Conservation (phyloP, 2,888 invertebrate species). For the Chrysolina americana region DNA sequence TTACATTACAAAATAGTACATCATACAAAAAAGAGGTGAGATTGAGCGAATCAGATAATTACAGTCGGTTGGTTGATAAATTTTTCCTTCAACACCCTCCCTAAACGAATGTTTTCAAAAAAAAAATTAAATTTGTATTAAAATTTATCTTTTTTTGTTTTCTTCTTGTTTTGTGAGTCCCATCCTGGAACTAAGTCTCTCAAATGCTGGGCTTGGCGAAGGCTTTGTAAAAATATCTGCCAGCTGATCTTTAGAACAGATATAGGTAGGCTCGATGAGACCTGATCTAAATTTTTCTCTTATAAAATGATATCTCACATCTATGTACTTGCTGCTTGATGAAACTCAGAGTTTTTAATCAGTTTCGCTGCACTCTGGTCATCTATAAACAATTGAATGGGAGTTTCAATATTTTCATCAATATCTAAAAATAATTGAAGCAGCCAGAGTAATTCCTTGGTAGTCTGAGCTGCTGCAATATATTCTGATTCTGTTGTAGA, state of each 20-base stretch:
- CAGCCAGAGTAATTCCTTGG: neutral
- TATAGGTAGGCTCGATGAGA: too few species aligned
- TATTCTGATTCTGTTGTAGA: neutral
- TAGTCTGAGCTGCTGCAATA: neutral
- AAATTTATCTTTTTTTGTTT: neutral
- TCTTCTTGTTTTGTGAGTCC: neutral
- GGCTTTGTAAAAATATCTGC: too few species aligned
- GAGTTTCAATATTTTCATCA: too few species aligned
- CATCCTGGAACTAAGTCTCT: neutral
- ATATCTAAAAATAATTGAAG: neutral
- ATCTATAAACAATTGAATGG: neutral
- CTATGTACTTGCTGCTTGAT: too few species aligned
- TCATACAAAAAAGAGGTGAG: too few species aligned
- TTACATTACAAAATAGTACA: too few species aligned
- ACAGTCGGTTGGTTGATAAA: too few species aligned
- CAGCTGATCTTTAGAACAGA: too few species aligned
- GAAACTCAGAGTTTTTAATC: neutral
- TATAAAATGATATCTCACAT: too few species aligned
- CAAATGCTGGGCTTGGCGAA: too few species aligned
- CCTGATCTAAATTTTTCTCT: too few species aligned
- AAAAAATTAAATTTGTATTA: conserved; percentile 40
- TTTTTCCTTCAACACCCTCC: neutral
- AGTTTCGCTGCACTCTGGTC: neutral
- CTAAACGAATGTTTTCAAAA: neutral
- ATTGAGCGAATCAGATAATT: too few species aligned